phyloP scores from a whole-genome alignment of 2,113 vertebrate genomes.

The Isurus oxyrinchus region DNA sequence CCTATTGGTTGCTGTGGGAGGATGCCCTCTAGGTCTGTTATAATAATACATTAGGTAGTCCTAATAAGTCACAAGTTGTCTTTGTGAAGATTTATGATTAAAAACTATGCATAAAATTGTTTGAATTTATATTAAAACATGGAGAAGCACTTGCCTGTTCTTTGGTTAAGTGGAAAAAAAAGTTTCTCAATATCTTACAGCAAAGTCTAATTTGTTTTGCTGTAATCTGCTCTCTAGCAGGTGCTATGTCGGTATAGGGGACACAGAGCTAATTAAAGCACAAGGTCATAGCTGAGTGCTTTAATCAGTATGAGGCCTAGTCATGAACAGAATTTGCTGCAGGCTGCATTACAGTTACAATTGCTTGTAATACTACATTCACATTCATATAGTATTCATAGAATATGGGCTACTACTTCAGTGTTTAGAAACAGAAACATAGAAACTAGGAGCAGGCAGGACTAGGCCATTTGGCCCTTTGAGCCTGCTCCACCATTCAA shows the following conservation, averaged over 20 bases:
- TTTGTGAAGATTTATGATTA: constrained; percentile 5
- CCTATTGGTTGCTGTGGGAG: not conserved
- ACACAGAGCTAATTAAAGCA: not conserved
- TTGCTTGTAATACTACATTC: not conserved
- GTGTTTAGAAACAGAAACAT: not conserved
- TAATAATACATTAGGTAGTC: constrained; percentile 2
- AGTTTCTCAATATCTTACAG: not conserved
- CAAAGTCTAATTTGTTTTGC: not conserved
- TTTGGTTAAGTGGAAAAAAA: not conserved
- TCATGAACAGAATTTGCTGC: constrained; percentile 18
- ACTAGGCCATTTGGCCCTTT: too few relatives aligned
- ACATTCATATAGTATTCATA: not conserved
- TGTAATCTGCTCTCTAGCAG: not conserved
- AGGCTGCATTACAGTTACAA: not conserved
- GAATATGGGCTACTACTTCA: not conserved
- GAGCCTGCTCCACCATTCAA: too few relatives aligned
- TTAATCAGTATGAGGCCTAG: not conserved
- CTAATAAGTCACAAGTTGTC: not conserved
- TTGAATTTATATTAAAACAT: not conserved
- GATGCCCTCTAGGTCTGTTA: constrained; percentile 17
- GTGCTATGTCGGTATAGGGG: too few relatives aligned
- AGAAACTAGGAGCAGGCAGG: too few relatives aligned
- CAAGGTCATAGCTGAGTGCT: not conserved
- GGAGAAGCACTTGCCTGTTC: not conserved
- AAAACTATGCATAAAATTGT: too few relatives aligned